Conservation (phyloP, 2,113 vertebrate genomes). For the Colaptes auratus region DNA sequence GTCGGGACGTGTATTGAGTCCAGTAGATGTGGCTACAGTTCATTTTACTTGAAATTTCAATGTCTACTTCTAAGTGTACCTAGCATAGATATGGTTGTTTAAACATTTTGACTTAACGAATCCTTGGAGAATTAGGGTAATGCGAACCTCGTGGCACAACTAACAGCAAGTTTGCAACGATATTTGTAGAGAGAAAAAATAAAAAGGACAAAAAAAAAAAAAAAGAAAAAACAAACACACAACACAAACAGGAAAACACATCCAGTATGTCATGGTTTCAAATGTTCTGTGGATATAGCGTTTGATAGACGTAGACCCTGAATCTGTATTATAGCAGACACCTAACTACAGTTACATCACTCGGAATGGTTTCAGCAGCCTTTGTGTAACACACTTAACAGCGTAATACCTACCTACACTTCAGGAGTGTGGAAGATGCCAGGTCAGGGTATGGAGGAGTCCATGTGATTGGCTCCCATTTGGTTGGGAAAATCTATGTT, state of each 20-base stretch:
- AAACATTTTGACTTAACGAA: conserved; percentile 59
- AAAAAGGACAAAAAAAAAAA: neutral
- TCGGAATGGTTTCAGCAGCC: conserved; percentile 59
- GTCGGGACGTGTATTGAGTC: conserved; percentile 74
- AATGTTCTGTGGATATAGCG: conserved; percentile 69
- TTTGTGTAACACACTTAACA: conserved; percentile 45
- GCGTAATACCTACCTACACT: conserved; percentile 2
- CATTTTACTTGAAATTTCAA: conserved; percentile 84
- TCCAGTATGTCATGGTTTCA: conserved; percentile 63
- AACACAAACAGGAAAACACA: neutral
- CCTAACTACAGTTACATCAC: conserved; percentile 17
- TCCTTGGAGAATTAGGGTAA: conserved; percentile 54
- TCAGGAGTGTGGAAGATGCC: neutral
- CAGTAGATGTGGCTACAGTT: conserved; percentile 78
- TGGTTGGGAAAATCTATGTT: neutral
- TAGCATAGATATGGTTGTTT: conserved; percentile 72
- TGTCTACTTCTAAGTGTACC: conserved; percentile 79
- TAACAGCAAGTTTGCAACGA: conserved; percentile 59
- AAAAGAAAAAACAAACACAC: neutral
- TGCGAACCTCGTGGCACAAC: conserved; percentile 58
- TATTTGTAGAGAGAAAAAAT: conserved; percentile 31
- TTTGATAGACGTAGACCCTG: conserved; percentile 66
- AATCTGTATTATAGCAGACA: conserved; percentile 69
- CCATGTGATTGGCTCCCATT: neutral
- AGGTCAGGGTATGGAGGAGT: neutral